These are phyloP conservation scores for Tapirus indicus DNA, from an alignment of 2,797 vertebrate species.

Conservation along the genomic window DNA sequence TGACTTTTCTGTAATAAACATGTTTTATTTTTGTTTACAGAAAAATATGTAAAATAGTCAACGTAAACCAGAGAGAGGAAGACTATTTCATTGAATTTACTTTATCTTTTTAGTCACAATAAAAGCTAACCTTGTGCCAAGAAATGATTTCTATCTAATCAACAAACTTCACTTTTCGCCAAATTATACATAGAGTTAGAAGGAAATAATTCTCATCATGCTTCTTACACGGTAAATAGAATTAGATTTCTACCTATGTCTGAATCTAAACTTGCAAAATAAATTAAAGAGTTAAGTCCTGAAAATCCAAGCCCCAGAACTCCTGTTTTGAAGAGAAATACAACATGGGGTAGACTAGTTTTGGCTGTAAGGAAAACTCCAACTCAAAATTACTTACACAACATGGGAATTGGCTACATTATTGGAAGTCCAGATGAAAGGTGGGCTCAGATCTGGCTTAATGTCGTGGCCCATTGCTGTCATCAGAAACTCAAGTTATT, in stretches of 20 bases:
- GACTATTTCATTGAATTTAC: slow-evolving; percentile 17
- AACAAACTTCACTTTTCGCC: not conserved
- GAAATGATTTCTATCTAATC: not conserved
- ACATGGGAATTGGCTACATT: not conserved
- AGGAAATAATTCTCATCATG: slow-evolving; percentile 6
- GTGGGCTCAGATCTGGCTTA: not conserved
- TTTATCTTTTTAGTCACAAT: slow-evolving; percentile 15
- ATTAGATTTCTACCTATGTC: not conserved
- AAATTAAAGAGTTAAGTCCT: not conserved
- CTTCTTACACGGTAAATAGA: not conserved
- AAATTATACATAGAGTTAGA: not conserved
- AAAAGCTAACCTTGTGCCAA: slow-evolving; percentile 17
- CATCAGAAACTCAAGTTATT: not conserved
- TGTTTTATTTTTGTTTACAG: slow-evolving; percentile 24
- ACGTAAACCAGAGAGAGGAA: not conserved
- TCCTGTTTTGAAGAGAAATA: slow-evolving; percentile 28
- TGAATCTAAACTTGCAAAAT: slow-evolving; percentile 22
- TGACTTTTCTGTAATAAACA: not conserved
- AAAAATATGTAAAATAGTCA: slow-evolving; percentile 32
- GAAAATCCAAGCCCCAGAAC: not conserved
- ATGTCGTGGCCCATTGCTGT: not conserved
- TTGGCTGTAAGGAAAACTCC: not conserved
- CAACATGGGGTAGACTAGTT: not conserved
- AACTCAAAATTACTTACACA: not conserved
- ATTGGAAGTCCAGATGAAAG: not conserved